Base-by-base conservation (phyloP, 2,113 vertebrate species). In the Pholis gunnellus region DNA sequence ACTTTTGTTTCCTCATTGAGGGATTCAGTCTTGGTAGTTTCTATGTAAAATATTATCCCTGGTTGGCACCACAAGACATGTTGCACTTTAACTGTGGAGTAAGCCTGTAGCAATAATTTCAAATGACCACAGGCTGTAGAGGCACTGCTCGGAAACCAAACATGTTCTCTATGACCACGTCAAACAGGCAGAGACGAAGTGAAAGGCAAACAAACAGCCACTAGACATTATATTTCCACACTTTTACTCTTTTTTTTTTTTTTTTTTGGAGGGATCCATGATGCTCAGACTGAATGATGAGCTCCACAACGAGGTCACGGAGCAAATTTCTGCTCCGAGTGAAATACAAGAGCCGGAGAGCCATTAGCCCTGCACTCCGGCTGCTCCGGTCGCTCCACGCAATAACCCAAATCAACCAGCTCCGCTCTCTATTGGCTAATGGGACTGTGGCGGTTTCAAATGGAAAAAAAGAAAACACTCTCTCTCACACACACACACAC, bases 341-440 rank as follows among this genome's bases (percentile, higher is more conserved):
- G 81, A 90, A 93, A 88, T 90, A 86, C 81, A 89, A 87, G 86
- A 88, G 71, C 78, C 81, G 71, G 77, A 87, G 81, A 91, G 90
- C 88, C 84, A 88, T 93, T 92, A 93, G 87, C 78, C 81, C 82
- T 82, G 91, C 88, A 82, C 90, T 90, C 80, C 74, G 69, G 86
- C 91, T 90, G 85, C 91, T 90, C 81, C 78, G 74, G 86, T 91
- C 84, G 75, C 89, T 83, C 87, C 78, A 72, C 70, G 85, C 92
- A 89, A 81, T 93, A 93, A 91, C 92, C 90, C 91, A 93, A 91
- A 93, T 93, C 92, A 91, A 90, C 84, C 84, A 83, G 89, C 88
- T 89, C 88, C 74, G 74, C 85, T 93, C 82, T 88, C 80, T 85
- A 86, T 89, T 90, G 86, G 84, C 89, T 94, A 93, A 94, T 93